Evolutionary conservation across 2,888 invertebrate species (phyloP).

Genomic region (Amitus sp.): DNA sequence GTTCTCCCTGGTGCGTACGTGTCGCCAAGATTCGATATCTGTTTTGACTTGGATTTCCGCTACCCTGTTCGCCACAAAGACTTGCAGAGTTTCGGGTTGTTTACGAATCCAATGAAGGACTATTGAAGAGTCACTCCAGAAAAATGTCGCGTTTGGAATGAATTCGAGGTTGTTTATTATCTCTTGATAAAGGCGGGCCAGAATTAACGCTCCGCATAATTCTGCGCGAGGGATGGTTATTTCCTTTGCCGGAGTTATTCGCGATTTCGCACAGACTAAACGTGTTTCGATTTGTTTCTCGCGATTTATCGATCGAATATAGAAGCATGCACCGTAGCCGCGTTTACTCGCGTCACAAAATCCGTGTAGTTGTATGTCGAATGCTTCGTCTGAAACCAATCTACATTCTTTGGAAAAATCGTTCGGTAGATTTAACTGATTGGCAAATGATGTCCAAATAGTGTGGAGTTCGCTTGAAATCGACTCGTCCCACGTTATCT

Average conservation of each 20-base stretch:
- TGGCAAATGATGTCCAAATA: conserved; percentile 15
- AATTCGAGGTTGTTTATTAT: neutral
- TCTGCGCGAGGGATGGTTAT: conserved; percentile 27
- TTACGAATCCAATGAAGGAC: conserved; percentile 18
- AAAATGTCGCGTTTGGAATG: neutral
- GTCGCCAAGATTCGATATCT: conserved; percentile 17
- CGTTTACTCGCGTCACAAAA: conserved; percentile 32
- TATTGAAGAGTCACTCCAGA: conserved; percentile 24
- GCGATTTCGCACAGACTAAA: conserved; percentile 22
- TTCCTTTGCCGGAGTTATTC: conserved; percentile 24
- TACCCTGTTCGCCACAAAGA: conserved; percentile 37
- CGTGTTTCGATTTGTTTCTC: neutral
- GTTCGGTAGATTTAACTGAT: conserved; percentile 6
- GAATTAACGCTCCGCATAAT: conserved; percentile 24
- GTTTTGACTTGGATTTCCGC: conserved; percentile 36
- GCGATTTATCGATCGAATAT: conserved; percentile 8
- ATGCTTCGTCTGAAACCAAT: no score
- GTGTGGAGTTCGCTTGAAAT: conserved; percentile 23
- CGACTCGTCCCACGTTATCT: conserved; percentile 37
- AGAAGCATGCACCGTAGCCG: conserved; percentile 30
- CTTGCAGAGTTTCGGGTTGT: conserved; percentile 24
- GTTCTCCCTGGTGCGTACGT: conserved; percentile 32
- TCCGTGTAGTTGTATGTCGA: conserved; percentile 35
- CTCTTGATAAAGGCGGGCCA: neutral
- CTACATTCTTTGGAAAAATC: no score